Conservation (phyloP, 2,888 invertebrate species). For the Ichneumon xanthorius region DNA sequence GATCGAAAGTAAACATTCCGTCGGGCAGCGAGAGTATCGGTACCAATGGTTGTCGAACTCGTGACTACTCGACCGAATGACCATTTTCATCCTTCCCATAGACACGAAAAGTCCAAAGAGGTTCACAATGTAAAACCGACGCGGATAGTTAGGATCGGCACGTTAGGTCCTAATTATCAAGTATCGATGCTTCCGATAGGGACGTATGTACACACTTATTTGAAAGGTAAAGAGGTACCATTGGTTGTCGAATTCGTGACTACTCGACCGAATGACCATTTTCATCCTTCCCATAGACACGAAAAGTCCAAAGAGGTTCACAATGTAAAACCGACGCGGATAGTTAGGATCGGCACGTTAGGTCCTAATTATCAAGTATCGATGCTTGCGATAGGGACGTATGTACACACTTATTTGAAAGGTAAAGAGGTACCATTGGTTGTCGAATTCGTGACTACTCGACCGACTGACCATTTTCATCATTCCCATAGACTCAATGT, state of each 20-base stretch:
- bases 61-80: background rate
- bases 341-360: background rate
- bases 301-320: background rate
- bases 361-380: background rate
- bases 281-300: background rate
- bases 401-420: no score
- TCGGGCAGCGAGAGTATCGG: constrained; percentile 53
- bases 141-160: background rate
- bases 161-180: background rate
- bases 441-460: constrained; percentile 35
- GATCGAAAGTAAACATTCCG: constrained; percentile 78
- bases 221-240: constrained; percentile 34
- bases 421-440: constrained; percentile 42
- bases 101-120: background rate
- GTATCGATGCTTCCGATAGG: background rate
- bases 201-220: background rate
- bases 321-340: background rate
- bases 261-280: background rate
- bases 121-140: background rate
- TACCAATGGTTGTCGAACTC: constrained; percentile 53
- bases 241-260: constrained; percentile 46
- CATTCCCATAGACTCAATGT: background rate
- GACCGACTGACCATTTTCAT: background rate
- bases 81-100: background rate
- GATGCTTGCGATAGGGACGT: background rate